Percentiles rank a stretch among this genome's conserved stretches.
Evolutionary conservation across 2,797 vertebrate genomes (phyloP).

Genomic region (Spinus pinus): DNA sequence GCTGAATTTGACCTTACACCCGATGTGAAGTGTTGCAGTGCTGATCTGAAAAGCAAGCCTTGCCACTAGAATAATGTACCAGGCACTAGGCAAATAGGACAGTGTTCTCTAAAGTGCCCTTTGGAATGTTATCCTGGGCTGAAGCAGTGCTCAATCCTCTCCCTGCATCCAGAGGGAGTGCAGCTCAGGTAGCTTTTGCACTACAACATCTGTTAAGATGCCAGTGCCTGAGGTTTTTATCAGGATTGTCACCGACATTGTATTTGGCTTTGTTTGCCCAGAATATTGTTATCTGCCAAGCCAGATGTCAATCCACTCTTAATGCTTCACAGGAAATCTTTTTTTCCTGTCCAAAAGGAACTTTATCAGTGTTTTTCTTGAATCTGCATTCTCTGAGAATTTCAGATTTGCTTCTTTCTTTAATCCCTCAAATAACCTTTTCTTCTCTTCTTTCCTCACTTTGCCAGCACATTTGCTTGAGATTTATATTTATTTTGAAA

Average conservation of each 20-base stretch:
- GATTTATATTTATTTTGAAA: background rate
- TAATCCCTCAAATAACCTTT: slow-evolving; percentile 33
- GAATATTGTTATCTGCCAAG: slow-evolving; percentile 45
- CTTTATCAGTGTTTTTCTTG: slow-evolving; percentile 30
- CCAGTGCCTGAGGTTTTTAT: background rate
- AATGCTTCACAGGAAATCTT: slow-evolving; percentile 15
- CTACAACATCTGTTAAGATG: background rate
- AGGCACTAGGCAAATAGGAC: background rate
- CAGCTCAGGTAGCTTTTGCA: background rate
- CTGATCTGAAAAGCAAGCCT: background rate
- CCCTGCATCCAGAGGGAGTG: background rate
- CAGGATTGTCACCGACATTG: background rate
- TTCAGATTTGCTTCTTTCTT: slow-evolving; percentile 20
- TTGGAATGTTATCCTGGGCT: background rate
- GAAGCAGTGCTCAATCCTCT: background rate
- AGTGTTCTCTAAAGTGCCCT: background rate
- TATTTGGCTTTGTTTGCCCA: slow-evolving; percentile 15
- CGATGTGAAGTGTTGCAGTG: accelerated
- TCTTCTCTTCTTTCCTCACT: background rate
- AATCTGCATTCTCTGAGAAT: slow-evolving; percentile 39
- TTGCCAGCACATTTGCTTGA: background rate
- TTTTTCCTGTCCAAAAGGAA: slow-evolving; percentile 4
- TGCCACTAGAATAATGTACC: background rate
- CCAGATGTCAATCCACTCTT: slow-evolving; percentile 31
- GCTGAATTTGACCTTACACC: background rate